These are phyloP conservation scores for Spea hammondii DNA, from an alignment of 2,797 vertebrate genomes.

Conservation along the genomic window DNA sequence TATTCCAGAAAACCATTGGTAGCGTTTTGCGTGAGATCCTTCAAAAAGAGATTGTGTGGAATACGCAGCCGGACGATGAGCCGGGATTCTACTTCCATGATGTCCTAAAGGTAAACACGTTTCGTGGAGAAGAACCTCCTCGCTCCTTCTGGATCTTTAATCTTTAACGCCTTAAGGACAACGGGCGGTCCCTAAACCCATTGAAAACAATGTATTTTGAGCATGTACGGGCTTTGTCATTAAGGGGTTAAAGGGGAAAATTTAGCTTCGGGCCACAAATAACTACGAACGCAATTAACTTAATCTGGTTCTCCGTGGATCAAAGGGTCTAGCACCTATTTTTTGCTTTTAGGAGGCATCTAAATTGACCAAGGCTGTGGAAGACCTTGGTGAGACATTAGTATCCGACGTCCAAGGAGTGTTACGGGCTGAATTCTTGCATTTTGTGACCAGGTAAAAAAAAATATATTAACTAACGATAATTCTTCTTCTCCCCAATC, in stretches of 20 bases:
- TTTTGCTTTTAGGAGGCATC: constrained; percentile 51
- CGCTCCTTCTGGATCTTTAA: too few species aligned
- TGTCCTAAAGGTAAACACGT: constrained; percentile 15
- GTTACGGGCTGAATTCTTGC: constrained; percentile 53
- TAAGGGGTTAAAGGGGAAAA: too few species aligned
- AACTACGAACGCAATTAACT: not conserved
- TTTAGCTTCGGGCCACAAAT: too few species aligned
- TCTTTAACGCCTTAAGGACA: too few species aligned
- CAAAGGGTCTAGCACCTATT: not conserved
- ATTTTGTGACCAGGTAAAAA: constrained; percentile 60
- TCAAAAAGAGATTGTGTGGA: constrained; percentile 30
- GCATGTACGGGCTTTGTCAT: too few species aligned
- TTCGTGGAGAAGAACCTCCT: too few species aligned
- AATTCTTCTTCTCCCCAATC: too few species aligned
- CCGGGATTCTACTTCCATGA: constrained; percentile 5
- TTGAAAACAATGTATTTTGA: too few species aligned
- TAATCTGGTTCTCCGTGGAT: not conserved
- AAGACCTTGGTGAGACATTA: constrained; percentile 12
- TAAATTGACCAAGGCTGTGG: constrained; percentile 29
- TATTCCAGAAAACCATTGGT: constrained; percentile 54
- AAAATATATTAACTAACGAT: too few species aligned
- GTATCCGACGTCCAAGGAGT: constrained; percentile 44
- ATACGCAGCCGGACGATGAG: not conserved
- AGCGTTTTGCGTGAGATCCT: constrained; percentile 41
- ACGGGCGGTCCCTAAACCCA: too few species aligned